Base-by-base conservation (phyloP, 2,797 vertebrate species). In the Manis crassicaudata region DNA sequence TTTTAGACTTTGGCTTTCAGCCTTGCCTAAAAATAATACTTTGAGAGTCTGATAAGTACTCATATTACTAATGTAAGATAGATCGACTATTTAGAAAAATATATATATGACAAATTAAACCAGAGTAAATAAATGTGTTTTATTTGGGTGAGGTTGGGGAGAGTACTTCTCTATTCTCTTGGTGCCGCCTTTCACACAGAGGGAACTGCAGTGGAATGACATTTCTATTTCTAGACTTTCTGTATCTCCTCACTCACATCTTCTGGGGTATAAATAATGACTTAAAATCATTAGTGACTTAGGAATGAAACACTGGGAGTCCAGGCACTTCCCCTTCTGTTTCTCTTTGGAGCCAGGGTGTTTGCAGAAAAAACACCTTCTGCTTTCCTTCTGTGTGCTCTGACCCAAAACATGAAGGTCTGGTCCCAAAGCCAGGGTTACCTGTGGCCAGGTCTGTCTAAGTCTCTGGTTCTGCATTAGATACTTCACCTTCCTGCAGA, bases 1-100 rank as follows among this genome's bases (percentile, higher is more conserved):
- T 67, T 21, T 83, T 79, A 75, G 89, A 88, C 13, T 76, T 76
- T 90, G 37, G 52, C 50, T 92, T 94, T 90, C 5, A 80, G 23
- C 2, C 4, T 40, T 16, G 16, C 65, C 82, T 95, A 56, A 90
- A 79, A 92, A 77, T 16, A 79, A 37, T 23, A 23, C 32, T 35
- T 85, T 43, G 43, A 73, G 46, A n/a, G 86, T 88, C 16, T 65
- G 52, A 23, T 27, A 92, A 68, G 60, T 79, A 81, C 29, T 58
- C 16, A 68, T 54, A 4, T 67, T 29, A 84, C n/a, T 20, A 88
- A 56, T 56, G 72, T 1, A 54, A 52, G n/a, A 40, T n/a, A 80
- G 16, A 72, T 5, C 50, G 4, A 52, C 27, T 50, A 52, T 62
- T 60, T 32, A 8, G 67, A 6, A 56, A 79, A 23, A 77, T 9